phyloP scores from a whole-genome alignment of 2,888 invertebrate genomes.

The Agriotes lineatus region DNA sequence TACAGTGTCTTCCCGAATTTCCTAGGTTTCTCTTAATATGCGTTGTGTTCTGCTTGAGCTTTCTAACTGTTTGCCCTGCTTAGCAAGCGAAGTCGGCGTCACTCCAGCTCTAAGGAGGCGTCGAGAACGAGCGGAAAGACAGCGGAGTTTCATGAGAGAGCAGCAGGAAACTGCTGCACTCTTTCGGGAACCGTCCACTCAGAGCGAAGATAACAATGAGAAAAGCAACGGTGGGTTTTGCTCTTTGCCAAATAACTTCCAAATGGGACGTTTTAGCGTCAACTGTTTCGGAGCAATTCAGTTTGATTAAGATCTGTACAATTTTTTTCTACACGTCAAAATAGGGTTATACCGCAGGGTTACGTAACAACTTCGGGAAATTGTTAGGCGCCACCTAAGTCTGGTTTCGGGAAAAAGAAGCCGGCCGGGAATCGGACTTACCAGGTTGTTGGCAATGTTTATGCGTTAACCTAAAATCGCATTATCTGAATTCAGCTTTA shows the following conservation, averaged over 20 bases:
- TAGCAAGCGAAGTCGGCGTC: constrained; percentile 77
- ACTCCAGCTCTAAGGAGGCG: constrained; percentile 85
- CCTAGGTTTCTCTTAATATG: constrained; percentile 26
- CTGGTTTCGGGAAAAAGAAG: too few relatives aligned
- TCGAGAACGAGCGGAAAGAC: constrained; percentile 86
- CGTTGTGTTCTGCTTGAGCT: constrained; percentile 13
- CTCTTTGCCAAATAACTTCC: constrained; percentile 5
- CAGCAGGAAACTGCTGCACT: constrained; percentile 78
- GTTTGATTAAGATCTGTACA: too few relatives aligned
- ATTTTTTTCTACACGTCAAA: too few relatives aligned
- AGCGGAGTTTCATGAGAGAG: constrained; percentile 86
- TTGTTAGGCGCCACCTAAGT: too few relatives aligned
- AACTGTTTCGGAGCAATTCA: not conserved
- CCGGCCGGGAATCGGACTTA: too few relatives aligned
- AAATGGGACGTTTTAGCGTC: not conserved
- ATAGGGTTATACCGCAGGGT: too few relatives aligned
- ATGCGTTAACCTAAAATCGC: too few relatives aligned
- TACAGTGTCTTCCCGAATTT: constrained; percentile 3
- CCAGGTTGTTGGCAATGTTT: too few relatives aligned
- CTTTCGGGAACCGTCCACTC: constrained; percentile 65
- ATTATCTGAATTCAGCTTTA: too few relatives aligned
- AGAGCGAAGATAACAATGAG: constrained; percentile 56
- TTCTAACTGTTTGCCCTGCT: constrained; percentile 50
- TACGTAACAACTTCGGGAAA: too few relatives aligned
- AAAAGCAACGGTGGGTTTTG: constrained; percentile 58